Evolutionary conservation across 2,888 invertebrate genomes (phyloP).

Genomic region (Aproaerema taeniolella): DNA sequence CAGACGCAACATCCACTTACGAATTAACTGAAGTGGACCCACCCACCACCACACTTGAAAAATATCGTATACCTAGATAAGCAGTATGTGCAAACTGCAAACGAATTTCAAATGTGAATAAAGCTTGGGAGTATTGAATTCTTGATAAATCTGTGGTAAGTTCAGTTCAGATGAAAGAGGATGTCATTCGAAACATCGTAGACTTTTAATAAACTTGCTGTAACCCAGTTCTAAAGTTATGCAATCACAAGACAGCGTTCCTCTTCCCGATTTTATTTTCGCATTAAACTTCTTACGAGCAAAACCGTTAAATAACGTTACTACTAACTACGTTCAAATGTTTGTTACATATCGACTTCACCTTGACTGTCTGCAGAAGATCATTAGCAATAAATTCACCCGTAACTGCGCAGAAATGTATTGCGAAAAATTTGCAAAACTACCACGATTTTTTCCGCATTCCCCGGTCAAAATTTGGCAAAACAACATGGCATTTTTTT

Average conservation of each 20-base stretch:
- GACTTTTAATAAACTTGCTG: background rate
- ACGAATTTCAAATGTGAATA: too few relatives aligned
- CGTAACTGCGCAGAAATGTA: constrained; percentile 1
- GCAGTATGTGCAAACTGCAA: too few relatives aligned
- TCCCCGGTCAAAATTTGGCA: too few relatives aligned
- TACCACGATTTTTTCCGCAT: constrained; percentile 11
- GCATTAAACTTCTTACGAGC: constrained; percentile 12
- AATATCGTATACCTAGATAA: too few relatives aligned
- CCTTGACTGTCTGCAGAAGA: constrained; percentile 37
- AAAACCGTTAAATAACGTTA: constrained; percentile 22
- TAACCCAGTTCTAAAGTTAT: too few relatives aligned
- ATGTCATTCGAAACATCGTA: background rate
- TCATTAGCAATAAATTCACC: constrained; percentile 25
- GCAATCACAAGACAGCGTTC: background rate
- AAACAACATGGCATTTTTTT: too few relatives aligned
- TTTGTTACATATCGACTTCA: constrained; percentile 42
- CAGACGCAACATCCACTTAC: too few relatives aligned
- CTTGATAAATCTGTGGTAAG: too few relatives aligned
- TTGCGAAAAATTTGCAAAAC: constrained; percentile 11
- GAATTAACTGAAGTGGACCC: too few relatives aligned
- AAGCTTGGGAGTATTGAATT: too few relatives aligned
- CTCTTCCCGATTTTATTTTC: constrained; percentile 1
- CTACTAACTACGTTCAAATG: constrained; percentile 34
- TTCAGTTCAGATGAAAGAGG: too few relatives aligned
- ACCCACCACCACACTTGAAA: too few relatives aligned